A percentile compares a stretch with the other conserved stretches of the same genome.
Conservation (phyloP, 2,888 invertebrate genomes). For the Venusia cambrica region DNA sequence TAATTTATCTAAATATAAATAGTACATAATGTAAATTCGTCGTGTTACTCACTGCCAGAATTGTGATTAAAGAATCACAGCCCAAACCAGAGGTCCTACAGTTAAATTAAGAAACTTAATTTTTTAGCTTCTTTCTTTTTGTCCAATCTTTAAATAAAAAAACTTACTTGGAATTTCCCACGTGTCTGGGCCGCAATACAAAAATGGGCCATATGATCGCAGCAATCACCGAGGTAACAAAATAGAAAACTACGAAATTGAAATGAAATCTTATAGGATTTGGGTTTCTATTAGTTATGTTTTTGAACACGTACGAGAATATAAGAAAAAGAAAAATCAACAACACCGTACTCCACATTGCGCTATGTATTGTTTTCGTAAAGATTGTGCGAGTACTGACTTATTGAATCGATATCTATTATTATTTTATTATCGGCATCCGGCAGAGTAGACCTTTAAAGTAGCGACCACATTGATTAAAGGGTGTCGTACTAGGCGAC, state of each 20-base stretch:
- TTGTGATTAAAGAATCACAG: too few species aligned
- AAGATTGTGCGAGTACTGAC: constrained; percentile 6
- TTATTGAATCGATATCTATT: too few species aligned
- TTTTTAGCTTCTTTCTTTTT: too few species aligned
- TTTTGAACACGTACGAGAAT: constrained; percentile 15
- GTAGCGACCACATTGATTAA: too few species aligned
- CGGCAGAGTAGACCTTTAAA: too few species aligned
- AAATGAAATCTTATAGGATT: constrained; percentile 25
- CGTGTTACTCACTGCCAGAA: too few species aligned
- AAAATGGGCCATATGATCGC: constrained; percentile 30
- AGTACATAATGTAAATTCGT: too few species aligned
- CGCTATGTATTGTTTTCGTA: neutral
- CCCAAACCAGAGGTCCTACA: too few species aligned
- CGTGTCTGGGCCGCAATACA: constrained; percentile 29
- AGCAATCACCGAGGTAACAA: constrained; percentile 17
- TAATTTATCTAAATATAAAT: too few species aligned
- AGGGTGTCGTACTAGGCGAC: too few species aligned
- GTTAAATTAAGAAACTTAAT: too few species aligned
- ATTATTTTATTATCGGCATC: too few species aligned
- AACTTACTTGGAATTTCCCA: constrained; percentile 23
- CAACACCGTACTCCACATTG: constrained; percentile 10
- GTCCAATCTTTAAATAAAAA: constrained; percentile 1
- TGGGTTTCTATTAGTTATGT: constrained; percentile 15
- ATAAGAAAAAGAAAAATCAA: constrained; percentile 10
- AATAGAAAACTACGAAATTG: constrained; percentile 18